Percentiles rank a stretch among this genome's conserved stretches.
Conservation (phyloP, 2,113 vertebrate species). For the Podocnemis expansa region DNA sequence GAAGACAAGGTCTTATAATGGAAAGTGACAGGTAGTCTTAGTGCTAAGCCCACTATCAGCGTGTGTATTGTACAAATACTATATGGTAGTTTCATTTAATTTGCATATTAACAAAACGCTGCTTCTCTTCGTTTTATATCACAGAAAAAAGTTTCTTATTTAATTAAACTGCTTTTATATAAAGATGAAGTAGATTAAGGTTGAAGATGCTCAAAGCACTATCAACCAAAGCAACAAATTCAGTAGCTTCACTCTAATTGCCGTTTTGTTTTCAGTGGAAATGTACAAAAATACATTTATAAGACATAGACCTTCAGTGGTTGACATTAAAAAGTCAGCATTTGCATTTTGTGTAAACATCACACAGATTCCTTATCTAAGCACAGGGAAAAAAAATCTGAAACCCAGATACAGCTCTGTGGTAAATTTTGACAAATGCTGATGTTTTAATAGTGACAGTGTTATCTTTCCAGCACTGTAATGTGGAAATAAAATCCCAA, state of each 20-base stretch:
- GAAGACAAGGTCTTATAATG: not conserved
- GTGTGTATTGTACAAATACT: not conserved
- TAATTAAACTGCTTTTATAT: not conserved
- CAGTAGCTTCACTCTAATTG: not conserved
- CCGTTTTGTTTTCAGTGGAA: not conserved
- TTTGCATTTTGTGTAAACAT: not conserved
- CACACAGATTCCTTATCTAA: not conserved
- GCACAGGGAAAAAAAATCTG: not conserved
- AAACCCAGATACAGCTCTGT: not conserved
- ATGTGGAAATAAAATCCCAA: too few relatives aligned
- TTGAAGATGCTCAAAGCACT: not conserved
- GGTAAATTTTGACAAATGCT: conserved; percentile 25
- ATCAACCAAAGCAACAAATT: not conserved
- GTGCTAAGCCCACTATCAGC: too few relatives aligned
- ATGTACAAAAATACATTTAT: not conserved
- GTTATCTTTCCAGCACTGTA: not conserved
- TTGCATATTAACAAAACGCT: not conserved
- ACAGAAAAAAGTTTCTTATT: not conserved
- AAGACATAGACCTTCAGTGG: not conserved
- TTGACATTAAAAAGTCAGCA: not conserved
- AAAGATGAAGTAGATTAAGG: not conserved
- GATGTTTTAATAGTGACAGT: conserved; percentile 6
- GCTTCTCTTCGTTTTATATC: not conserved
- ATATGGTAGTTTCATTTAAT: not conserved
- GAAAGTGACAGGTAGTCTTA: not conserved